Base-by-base conservation (phyloP, 2,113 vertebrate genomes). In the Chrysemys picta region DNA sequence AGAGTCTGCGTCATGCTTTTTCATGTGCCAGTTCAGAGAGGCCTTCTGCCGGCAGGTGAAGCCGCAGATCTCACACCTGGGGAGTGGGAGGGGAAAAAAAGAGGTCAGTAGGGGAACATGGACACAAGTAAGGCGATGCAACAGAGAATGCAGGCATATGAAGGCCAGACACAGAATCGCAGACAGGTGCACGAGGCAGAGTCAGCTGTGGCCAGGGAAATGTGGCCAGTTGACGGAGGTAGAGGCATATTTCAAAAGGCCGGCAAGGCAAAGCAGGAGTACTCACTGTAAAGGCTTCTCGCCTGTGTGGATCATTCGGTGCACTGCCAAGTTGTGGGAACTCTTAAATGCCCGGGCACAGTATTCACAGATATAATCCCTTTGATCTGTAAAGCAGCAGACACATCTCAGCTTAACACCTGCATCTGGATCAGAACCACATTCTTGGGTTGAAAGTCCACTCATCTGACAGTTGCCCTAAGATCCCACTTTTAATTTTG, bases 11-110 rank as follows among this genome's bases (percentile, higher is more conserved):
- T 99, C 99, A 0, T 99, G 99, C 89, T 99, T 99, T 98, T 99
- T 99, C 99, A 99, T 99, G 98, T 99, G 99, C 99, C 99, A 99
- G 98, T 99, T 99, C 81, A 99, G 99, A 65, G 99, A 99, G 5
- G 99, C 99, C 97, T 99, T 99, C 98, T 99, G 99, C 83, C 99
- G 98, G 96, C 99, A 99, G 21, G 99, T 99, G 96, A 99, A 99
- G 49, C 99, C 99, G 50, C 99, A 99, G 97, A 99, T 99, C 98
- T 99, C 99, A 85, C 99, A 99, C 97, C 99, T 99, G 93, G 47
- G 75, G 38, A 81, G 89, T 91, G 79, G 6, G 3, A 84, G 52
- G 3, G 45, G 2, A 25, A 16, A 50, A 21, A 54, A 25, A 57
- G n/a, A 94, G 94, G 72, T 93, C 54, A 50, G 85, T 13, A 38